Evolutionary conservation across 2,888 invertebrate genomes (phyloP).

Genomic region (Chalcosyrphus nemorum): DNA sequence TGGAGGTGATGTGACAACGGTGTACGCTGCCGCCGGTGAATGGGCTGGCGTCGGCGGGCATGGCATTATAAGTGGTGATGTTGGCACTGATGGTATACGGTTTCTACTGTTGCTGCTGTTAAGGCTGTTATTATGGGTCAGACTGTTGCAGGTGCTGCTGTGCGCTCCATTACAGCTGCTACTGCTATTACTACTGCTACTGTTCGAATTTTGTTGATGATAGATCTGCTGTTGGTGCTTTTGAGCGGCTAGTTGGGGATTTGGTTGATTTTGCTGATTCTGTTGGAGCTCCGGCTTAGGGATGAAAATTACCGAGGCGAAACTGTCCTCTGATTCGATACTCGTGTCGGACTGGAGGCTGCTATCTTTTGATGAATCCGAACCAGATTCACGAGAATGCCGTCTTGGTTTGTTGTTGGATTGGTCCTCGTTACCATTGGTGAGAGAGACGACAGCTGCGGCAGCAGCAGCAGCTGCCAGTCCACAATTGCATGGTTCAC

Average conservation of each 20-base stretch:
- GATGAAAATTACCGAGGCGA: constrained; percentile 95
- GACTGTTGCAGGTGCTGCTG: constrained; percentile 59
- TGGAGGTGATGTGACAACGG: constrained; percentile 79
- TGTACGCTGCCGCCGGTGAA: constrained; percentile 80
- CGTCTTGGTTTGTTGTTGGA: constrained; percentile 85
- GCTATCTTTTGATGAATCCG: constrained; percentile 93
- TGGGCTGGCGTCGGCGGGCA: constrained; percentile 82
- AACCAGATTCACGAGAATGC: constrained; percentile 93
- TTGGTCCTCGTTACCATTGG: constrained; percentile 77
- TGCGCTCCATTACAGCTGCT: constrained; percentile 78
- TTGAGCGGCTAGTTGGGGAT: constrained; percentile 69
- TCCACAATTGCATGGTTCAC: constrained; percentile 70
- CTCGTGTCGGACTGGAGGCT: constrained; percentile 96
- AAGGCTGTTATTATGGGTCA: constrained; percentile 51
- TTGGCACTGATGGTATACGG: constrained; percentile 86
- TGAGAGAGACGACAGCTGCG: constrained; percentile 74
- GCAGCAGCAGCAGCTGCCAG: constrained; percentile 75
- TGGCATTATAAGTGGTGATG: constrained; percentile 85
- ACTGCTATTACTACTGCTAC: constrained; percentile 80
- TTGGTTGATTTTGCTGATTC: constrained; percentile 78
- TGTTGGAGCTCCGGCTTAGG: constrained; percentile 88
- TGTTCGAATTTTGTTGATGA: constrained; percentile 78
- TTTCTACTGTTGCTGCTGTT: constrained; percentile 58
- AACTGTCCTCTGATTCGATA: constrained; percentile 96
- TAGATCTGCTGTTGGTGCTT: constrained; percentile 73